These are phyloP conservation scores for Hylomyscus alleni DNA, from an alignment of 2,797 vertebrate species.

Conservation along the genomic window DNA sequence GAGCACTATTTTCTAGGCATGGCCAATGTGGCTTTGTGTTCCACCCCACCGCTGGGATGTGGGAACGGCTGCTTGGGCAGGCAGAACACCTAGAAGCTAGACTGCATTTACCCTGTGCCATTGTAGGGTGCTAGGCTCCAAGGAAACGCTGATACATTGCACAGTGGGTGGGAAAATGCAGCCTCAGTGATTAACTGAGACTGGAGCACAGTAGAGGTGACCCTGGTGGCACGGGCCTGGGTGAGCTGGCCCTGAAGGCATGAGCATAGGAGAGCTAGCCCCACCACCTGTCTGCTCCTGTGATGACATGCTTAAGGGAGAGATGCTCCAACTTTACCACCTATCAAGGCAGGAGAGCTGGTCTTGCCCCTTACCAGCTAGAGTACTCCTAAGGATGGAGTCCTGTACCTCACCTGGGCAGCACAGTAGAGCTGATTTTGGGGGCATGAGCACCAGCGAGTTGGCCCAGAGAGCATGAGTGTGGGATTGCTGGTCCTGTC, in stretches of 20 bases:
- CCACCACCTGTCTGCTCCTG: not conserved
- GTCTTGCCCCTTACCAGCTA: not conserved
- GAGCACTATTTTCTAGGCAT: not conserved
- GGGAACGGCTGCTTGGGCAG: not conserved
- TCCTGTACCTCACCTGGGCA: not conserved
- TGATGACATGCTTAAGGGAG: not conserved
- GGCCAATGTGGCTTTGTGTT: not conserved
- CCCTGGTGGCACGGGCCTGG: not conserved
- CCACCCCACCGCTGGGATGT: not conserved
- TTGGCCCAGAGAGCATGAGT: not conserved
- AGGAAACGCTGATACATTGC: rapidly evolving
- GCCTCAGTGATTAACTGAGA: not conserved
- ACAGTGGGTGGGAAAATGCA: not conserved
- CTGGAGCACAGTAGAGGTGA: not conserved
- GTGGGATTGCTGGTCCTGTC: not conserved
- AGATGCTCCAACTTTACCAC: not conserved
- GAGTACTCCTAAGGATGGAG: not conserved
- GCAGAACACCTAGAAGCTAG: not conserved
- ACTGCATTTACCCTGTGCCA: not conserved
- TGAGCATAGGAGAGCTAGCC: not conserved
- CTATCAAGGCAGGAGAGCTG: not conserved
- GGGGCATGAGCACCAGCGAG: not conserved
- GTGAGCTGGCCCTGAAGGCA: not conserved
- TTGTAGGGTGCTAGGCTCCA: rapidly evolving
- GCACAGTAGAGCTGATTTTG: not conserved